Evolutionary conservation across 1,140 invertebrate species (phyloP), one percentile per base, ranked within the genome.

Genomic region (Scaptomyza graminum): DNA sequence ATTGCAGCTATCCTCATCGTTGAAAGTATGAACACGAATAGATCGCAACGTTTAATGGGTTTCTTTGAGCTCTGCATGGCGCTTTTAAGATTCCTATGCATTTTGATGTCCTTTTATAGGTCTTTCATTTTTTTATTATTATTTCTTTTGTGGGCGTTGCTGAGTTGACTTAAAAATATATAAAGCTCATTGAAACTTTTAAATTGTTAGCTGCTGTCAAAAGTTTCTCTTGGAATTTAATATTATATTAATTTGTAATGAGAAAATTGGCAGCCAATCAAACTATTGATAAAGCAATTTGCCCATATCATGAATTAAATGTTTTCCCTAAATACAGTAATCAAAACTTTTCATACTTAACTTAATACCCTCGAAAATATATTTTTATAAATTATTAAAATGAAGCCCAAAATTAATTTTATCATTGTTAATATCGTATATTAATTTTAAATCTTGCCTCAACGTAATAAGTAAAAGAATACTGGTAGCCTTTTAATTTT

Each of bases 21-120:
- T 13, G 50, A 59, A 2, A 90, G 73, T 13, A 90, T 74, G 51
- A 90, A 90, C 5, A 44, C 51, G 5, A 91, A 91, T 0, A 91
- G 51, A 76, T 91, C 90, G 11, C 59, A 65, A 15, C 90, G 85
- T 47, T 64, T 51, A 3, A 3, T 2, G 5, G 15, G 8, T n/a
- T 41, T 41, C 6, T 63, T 31, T 0, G 63, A 47, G n/a, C 18
- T 11, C 22, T 44, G n/a, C 41, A 51, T 67, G 12, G 11, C 5
- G 0, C 34, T 2, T 16, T 51, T 13, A 8, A 7, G n/a, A 3
- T 13, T 22, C 7, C 7, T 7, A 8, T 47, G n/a, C 34, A 39
- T 16, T 8, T 66, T 41, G 1, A 39, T 3, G 34, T 41, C 37
- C 34, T 62, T 34, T 25, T 60, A 46, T 44, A 49, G n/a, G n/a